Conservation (phyloP, 2,888 invertebrate genomes). For the Willowsia nigromaculata region DNA sequence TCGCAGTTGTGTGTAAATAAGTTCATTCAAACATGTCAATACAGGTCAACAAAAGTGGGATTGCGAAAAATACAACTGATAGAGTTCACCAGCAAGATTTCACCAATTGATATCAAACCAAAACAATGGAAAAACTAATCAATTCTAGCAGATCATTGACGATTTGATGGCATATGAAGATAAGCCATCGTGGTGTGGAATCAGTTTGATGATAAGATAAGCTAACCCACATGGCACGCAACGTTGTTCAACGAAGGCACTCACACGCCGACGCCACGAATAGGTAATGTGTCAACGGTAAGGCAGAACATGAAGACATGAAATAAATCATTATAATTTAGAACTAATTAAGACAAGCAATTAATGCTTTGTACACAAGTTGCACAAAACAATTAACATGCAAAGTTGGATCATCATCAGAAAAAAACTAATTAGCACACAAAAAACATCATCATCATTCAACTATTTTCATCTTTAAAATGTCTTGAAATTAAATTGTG, state of each 20-base stretch:
- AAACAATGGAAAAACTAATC: neutral
- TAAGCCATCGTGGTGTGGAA: neutral
- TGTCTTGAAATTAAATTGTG: neutral
- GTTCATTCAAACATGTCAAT: neutral
- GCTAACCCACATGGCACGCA: neutral
- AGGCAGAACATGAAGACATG: neutral
- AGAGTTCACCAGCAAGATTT: neutral
- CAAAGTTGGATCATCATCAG: neutral
- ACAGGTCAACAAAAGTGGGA: neutral
- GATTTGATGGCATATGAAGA: neutral
- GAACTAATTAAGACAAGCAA: neutral
- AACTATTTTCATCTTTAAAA: neutral
- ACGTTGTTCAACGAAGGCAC: too few species aligned
- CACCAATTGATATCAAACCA: neutral
- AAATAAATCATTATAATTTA: neutral
- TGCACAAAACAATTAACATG: too few species aligned
- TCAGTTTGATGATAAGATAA: neutral
- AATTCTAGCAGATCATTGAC: neutral
- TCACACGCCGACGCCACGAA: neutral
- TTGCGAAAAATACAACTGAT: neutral
- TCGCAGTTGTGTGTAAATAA: neutral
- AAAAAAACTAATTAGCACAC: constrained; percentile 3
- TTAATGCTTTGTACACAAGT: neutral
- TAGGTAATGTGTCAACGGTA: neutral
- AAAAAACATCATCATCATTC: neutral